Conservation (phyloP, 2,797 vertebrate species). For the Pelobates cultripes region DNA sequence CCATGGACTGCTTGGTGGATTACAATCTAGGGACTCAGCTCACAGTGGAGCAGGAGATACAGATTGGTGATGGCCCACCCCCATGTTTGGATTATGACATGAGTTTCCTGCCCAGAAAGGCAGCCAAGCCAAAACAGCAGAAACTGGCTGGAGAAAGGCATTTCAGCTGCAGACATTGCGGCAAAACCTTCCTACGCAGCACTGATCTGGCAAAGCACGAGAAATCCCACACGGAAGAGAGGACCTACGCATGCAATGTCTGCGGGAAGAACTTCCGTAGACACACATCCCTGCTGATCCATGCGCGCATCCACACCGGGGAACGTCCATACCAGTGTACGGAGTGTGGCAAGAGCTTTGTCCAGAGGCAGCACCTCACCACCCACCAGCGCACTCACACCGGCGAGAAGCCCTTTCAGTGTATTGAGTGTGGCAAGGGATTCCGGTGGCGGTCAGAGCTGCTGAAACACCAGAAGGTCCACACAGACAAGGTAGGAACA, state of each 20-base stretch:
- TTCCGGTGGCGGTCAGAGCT: slow-evolving; percentile 65
- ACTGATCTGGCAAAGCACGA: slow-evolving; percentile 40
- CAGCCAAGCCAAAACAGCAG: background rate
- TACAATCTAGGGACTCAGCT: slow-evolving; percentile 38
- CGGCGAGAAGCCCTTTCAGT: slow-evolving; percentile 61
- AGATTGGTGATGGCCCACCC: slow-evolving; percentile 23
- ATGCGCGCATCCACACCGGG: slow-evolving; percentile 63
- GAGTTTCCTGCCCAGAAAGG: background rate
- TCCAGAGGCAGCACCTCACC: slow-evolving; percentile 61
- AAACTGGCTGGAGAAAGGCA: slow-evolving; percentile 4
- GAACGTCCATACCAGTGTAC: slow-evolving; percentile 63
- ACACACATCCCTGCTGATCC: slow-evolving; percentile 63
- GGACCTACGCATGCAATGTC: slow-evolving; percentile 52
- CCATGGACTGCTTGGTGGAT: slow-evolving; percentile 38
- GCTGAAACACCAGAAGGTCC: slow-evolving; percentile 62
- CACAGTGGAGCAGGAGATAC: slow-evolving; percentile 34
- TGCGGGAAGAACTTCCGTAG: slow-evolving; percentile 64
- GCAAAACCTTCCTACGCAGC: slow-evolving; percentile 33
- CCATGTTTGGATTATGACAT: slow-evolving; percentile 7
- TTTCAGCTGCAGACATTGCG: slow-evolving; percentile 33
- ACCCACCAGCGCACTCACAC: slow-evolving; percentile 65
- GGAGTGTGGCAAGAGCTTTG: slow-evolving; percentile 55
- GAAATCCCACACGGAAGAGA: slow-evolving; percentile 59
- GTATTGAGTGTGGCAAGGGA: slow-evolving; percentile 59
- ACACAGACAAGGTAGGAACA: slow-evolving; percentile 57